A percentile compares a stretch with the other conserved stretches of the same genome.
Conservation (phyloP, 2,797 vertebrate genomes). For the Sebastes baramenuke region DNA sequence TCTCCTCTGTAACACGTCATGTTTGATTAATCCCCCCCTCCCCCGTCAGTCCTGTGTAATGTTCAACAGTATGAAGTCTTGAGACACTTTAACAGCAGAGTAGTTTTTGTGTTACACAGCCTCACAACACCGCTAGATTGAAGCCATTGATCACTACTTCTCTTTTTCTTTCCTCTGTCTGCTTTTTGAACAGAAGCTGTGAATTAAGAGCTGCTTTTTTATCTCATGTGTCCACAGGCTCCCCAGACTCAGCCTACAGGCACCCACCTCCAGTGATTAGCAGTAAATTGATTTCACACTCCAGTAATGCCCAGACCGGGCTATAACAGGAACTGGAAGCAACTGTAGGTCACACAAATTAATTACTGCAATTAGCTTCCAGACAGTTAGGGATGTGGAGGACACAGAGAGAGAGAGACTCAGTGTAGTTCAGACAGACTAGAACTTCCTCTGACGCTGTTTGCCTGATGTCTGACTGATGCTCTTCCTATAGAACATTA, state of each 20-base stretch:
- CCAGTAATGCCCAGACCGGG: constrained; percentile 51
- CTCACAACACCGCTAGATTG: not conserved
- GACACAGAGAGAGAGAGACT: constrained; percentile 21
- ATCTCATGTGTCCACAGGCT: constrained; percentile 43
- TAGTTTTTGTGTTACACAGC: not conserved
- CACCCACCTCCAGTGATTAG: constrained; percentile 67
- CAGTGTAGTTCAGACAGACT: not conserved
- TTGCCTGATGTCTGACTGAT: not conserved
- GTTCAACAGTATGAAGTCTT: not conserved
- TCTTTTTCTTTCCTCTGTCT: not conserved
- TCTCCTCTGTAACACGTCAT: too few relatives aligned
- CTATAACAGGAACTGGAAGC: constrained; percentile 60
- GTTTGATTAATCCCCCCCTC: too few relatives aligned
- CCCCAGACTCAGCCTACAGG: constrained; percentile 43
- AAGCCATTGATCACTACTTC: constrained; percentile 21
- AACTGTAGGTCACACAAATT: constrained; percentile 67
- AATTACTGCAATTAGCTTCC: constrained; percentile 69
- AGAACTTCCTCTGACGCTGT: not conserved
- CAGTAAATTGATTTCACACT: constrained; percentile 73
- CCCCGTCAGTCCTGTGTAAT: not conserved
- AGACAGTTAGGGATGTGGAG: constrained; percentile 53
- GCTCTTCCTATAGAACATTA: not conserved
- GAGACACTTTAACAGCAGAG: constrained; percentile 3
- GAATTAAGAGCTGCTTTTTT: constrained; percentile 56
- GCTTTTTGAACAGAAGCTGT: constrained; percentile 36